Percentiles rank a stretch among this genome's conserved stretches.
These are phyloP conservation scores for Rafetus swinhoei DNA, from an alignment of 2,113 vertebrate species.

Conservation along the genomic window DNA sequence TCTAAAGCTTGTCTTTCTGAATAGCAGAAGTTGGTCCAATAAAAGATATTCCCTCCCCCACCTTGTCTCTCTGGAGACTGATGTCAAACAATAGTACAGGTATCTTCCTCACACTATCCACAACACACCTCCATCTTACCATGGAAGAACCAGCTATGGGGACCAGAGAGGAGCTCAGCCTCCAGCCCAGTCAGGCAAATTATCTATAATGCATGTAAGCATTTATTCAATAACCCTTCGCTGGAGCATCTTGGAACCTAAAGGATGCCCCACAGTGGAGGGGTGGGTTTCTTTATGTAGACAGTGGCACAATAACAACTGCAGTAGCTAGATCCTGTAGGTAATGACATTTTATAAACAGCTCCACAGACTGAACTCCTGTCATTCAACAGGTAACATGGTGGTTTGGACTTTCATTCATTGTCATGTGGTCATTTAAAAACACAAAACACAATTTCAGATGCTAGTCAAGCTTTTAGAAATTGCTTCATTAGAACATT, in stretches of 20 bases:
- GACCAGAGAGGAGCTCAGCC: neutral
- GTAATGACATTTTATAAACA: neutral
- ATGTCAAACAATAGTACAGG: neutral
- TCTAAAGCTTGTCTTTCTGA: neutral
- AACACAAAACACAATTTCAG: rapidly evolving
- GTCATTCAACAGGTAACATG: neutral
- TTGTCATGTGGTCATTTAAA: neutral
- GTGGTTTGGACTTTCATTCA: neutral
- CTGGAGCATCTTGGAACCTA: neutral
- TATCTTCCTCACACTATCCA: neutral
- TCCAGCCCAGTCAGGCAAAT: neutral
- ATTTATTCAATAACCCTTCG: neutral
- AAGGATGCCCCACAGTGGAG: neutral
- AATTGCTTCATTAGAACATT: neutral
- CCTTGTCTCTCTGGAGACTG: neutral
- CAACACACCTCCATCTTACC: neutral
- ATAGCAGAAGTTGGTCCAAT: neutral
- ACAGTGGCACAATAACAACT: neutral
- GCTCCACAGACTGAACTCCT: neutral
- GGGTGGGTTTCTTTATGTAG: neutral
- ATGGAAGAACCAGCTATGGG: neutral
- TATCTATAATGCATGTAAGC: neutral
- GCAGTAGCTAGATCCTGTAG: neutral
- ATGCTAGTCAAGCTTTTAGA: neutral
- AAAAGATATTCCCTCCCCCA: neutral